phyloP scores from a whole-genome alignment of 2,113 vertebrate genomes.

The Ailuropoda melanoleuca region DNA sequence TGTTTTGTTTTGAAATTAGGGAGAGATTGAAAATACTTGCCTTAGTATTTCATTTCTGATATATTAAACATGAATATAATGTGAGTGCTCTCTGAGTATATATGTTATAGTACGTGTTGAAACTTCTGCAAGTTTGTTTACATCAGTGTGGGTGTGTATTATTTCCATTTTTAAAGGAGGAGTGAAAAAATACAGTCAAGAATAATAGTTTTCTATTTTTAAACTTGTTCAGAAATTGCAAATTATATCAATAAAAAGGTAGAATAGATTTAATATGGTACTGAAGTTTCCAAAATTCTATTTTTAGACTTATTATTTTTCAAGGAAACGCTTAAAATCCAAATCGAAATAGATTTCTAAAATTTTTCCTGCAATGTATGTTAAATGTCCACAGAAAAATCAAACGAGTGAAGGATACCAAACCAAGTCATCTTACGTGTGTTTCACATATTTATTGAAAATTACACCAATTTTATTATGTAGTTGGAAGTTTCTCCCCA shows the following conservation, averaged over 20 bases:
- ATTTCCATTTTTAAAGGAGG: constrained; percentile 26
- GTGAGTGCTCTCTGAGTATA: background rate
- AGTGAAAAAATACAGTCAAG: background rate
- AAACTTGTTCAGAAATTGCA: background rate
- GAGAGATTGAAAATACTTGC: constrained; percentile 15
- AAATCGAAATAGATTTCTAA: background rate
- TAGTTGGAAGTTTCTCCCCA: background rate
- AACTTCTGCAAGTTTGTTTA: constrained; percentile 17
- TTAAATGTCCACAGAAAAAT: background rate
- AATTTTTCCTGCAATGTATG: background rate
- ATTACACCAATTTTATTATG: background rate
- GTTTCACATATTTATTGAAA: background rate
- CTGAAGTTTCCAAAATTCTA: background rate
- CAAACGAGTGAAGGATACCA: background rate
- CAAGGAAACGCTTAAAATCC: background rate
- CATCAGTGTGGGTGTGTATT: background rate
- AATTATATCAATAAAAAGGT: constrained; percentile 5
- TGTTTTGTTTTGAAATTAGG: constrained; percentile 51
- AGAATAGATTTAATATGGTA: background rate
- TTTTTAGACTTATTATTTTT: background rate
- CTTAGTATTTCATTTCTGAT: background rate
- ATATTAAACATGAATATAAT: background rate
- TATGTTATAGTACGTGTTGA: background rate
- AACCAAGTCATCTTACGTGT: background rate
- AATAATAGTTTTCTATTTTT: background rate